phyloP scores from a whole-genome alignment of 2,888 invertebrate species.

The Orchesellides sinensis region DNA sequence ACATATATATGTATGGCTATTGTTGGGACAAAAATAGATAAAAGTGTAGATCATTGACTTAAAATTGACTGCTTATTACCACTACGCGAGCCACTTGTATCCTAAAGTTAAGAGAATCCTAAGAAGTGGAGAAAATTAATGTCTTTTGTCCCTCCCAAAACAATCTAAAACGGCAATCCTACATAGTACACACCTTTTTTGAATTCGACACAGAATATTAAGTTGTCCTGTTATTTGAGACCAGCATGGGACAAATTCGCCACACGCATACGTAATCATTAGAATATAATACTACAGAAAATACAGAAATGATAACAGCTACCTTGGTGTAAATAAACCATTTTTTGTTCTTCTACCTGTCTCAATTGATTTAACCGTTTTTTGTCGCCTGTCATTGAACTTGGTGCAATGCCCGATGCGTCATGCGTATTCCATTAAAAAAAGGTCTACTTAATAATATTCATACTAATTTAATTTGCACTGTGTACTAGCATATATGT shows the following conservation, averaged over 20 bases:
- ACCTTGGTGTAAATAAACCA: background rate
- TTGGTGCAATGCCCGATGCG: background rate
- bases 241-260: background rate
- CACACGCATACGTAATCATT: background rate
- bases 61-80: no score
- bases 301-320: background rate
- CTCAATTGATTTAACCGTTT: background rate
- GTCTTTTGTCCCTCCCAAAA: no score
- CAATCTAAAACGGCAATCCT: no score
- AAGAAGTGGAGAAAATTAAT: no score
- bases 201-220: background rate
- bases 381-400: conserved; percentile 29
- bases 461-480: no score
- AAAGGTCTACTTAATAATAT: background rate
- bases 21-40: no score
- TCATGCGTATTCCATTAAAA: background rate
- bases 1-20: no score
- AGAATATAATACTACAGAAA: background rate
- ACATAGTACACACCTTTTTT: no score
- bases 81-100: no score
- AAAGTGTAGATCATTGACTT: no score
- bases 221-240: background rate
- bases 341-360: background rate
- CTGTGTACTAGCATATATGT: no score
- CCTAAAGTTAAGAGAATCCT: no score